Conservation (phyloP, 2,888 invertebrate genomes). For the Archaeoteleia sp. region DNA sequence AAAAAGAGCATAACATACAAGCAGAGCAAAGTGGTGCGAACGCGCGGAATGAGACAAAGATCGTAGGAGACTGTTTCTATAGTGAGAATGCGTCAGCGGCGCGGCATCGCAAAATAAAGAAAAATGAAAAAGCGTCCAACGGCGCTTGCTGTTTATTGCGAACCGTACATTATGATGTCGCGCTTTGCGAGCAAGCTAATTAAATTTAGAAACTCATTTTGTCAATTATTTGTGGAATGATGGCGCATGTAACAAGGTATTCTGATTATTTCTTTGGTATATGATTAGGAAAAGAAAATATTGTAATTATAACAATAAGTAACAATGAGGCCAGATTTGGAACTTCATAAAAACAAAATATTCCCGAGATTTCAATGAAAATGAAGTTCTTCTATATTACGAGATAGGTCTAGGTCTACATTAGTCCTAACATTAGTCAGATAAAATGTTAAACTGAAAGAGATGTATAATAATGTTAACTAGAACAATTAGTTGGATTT, state of each 20-base stretch:
- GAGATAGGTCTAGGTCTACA: too few species aligned
- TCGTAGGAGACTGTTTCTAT: slow-evolving; percentile 7
- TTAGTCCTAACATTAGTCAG: too few species aligned
- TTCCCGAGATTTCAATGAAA: too few species aligned
- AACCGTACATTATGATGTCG: slow-evolving; percentile 46
- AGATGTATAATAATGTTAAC: too few species aligned
- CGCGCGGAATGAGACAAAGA: slow-evolving; percentile 30
- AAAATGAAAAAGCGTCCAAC: slow-evolving; percentile 15
- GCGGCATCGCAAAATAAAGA: slow-evolving; percentile 32
- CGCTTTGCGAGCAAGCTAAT: slow-evolving; percentile 40
- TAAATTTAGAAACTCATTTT: slow-evolving; percentile 43
- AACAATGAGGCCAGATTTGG: too few species aligned
- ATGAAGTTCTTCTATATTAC: too few species aligned
- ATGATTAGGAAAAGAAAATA: too few species aligned
- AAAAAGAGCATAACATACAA: slow-evolving; percentile 33
- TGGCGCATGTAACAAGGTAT: slow-evolving; percentile 4
- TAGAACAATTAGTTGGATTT: too few species aligned
- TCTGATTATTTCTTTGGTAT: slow-evolving; percentile 4
- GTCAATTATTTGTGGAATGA: slow-evolving; percentile 35
- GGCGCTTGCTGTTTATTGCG: slow-evolving; percentile 39
- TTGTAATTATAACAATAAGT: too few species aligned
- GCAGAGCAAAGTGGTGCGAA: slow-evolving; percentile 24
- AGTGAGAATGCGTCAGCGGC: slow-evolving; percentile 30
- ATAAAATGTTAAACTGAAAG: too few species aligned
- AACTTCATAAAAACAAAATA: too few species aligned